Conservation (phyloP, 2,113 vertebrate genomes). For the Marmota flaviventris region DNA sequence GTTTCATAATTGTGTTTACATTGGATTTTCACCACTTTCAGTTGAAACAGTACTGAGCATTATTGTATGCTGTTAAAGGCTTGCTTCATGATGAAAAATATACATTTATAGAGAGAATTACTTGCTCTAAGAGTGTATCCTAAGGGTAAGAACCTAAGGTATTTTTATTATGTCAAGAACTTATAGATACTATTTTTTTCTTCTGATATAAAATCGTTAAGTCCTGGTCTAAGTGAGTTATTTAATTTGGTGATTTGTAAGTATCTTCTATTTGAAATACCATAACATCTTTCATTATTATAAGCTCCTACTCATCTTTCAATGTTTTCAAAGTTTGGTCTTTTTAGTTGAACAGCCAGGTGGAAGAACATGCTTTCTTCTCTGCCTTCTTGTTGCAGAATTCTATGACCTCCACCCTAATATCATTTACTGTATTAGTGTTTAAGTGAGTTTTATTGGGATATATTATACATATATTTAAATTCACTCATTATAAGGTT, state of each 20-base stretch:
- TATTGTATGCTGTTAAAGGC: neutral
- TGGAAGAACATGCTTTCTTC: neutral
- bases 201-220: conserved; percentile 43
- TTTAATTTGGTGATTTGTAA: conserved; percentile 28
- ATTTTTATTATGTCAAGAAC: conserved; percentile 5
- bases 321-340: conserved; percentile 9
- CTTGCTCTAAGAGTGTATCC: neutral
- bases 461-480: conserved; percentile 2
- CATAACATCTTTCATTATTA: conserved; percentile 20
- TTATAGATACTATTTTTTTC: neutral
- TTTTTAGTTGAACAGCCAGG: neutral
- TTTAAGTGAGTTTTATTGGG: neutral
- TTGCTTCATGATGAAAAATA: neutral
- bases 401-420: neutral
- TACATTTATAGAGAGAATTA: neutral
- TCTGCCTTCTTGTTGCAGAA: neutral
- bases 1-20: conserved; percentile 18
- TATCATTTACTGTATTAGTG: neutral
- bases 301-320: neutral
- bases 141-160: neutral
- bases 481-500: neutral
- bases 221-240: neutral
- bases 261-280: neutral
- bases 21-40: conserved; percentile 13
- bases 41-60: conserved; percentile 1